These are phyloP conservation scores for Caenorhabditis afra DNA, from an alignment of 2,888 invertebrate species.

Conservation along the genomic window DNA sequence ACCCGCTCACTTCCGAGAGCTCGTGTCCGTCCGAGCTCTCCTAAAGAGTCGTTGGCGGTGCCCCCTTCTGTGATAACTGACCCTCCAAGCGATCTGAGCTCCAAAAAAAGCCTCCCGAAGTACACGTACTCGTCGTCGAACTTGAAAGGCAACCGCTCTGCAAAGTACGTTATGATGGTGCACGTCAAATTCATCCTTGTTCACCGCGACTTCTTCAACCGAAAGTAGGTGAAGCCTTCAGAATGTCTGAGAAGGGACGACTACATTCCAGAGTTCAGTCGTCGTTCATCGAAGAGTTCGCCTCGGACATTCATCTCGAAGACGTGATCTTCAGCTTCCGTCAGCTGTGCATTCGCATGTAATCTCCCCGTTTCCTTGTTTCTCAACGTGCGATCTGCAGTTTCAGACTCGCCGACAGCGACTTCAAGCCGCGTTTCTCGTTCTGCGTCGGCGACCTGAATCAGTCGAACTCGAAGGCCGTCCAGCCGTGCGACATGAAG, in stretches of 20 bases:
- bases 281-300: conserved; percentile 41
- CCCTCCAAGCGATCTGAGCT: background rate
- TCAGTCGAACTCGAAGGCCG: conserved; percentile 31
- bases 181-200: conserved; percentile 41
- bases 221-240: conserved; percentile 2
- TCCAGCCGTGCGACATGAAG: conserved; percentile 8
- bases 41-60: background rate
- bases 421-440: conserved; percentile 34
- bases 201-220: conserved; percentile 17
- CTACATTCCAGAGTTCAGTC: conserved; percentile 25
- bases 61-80: background rate
- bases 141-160: conserved; percentile 11
- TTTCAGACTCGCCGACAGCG: conserved; percentile 27
- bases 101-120: conserved; percentile 7
- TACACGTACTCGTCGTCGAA: conserved; percentile 16
- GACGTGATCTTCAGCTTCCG: conserved; percentile 37
- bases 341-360: conserved; percentile 27
- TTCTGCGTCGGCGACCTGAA: conserved; percentile 43
- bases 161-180: conserved; percentile 40
- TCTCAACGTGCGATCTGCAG: conserved; percentile 4
- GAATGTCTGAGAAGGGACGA: background rate
- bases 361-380: background rate
- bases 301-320: conserved; percentile 20
- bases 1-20: background rate
- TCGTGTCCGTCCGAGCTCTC: background rate